Conservation (phyloP, 2,113 vertebrate species). For the Spea multiplicata region DNA sequence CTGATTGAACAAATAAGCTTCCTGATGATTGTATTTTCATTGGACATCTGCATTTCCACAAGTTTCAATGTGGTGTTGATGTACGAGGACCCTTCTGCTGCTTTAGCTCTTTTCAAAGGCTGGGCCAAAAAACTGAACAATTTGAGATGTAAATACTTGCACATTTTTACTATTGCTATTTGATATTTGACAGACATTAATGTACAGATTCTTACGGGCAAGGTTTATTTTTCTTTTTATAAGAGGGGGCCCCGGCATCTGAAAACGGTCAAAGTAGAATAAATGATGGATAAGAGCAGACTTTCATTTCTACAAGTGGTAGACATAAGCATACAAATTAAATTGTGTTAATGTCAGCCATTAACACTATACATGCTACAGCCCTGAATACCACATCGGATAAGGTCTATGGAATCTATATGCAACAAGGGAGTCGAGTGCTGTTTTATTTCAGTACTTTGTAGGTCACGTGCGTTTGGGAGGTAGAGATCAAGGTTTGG, state of each 20-base stretch:
- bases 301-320: background rate
- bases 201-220: background rate
- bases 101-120: background rate
- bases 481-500: no score
- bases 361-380: background rate
- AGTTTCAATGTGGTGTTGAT: constrained; percentile 20
- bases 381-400: no score
- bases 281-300: background rate
- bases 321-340: background rate
- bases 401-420: no score
- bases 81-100: constrained; percentile 6
- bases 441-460: no score
- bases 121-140: background rate
- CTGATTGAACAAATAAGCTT: constrained; percentile 18
- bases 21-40: constrained; percentile 38
- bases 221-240: background rate
- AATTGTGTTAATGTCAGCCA: background rate
- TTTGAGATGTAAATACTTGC: background rate
- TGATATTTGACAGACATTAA: constrained; percentile 5
- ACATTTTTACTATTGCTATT: background rate
- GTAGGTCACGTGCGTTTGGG: no score
- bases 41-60: constrained; percentile 25
- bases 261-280: background rate
- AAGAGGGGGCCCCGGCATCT: background rate
- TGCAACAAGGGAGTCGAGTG: no score